Percentiles rank a stretch among this genome's conserved stretches.
Evolutionary conservation across 2,888 invertebrate genomes (phyloP).

Genomic region (Chaetogeoica ovagalla): DNA sequence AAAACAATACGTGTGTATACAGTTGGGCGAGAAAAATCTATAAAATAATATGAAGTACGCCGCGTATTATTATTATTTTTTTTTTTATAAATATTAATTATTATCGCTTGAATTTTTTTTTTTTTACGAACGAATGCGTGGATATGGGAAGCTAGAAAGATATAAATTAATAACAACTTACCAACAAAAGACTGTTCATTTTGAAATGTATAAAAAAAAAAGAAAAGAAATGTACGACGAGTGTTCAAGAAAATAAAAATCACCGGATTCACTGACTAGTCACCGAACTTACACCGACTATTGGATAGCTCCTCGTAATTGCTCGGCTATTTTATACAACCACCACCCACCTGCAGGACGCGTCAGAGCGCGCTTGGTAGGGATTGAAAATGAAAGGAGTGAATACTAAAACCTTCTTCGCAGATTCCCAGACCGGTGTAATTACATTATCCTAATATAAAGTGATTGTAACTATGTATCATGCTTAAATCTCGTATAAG

Average conservation of each 20-base stretch:
- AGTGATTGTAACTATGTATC: slow-evolving; percentile 45
- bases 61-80: too few species aligned
- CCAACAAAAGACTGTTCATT: slow-evolving; percentile 44
- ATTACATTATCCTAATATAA: slow-evolving; percentile 46
- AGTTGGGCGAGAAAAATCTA: too few species aligned
- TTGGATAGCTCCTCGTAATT: slow-evolving; percentile 41
- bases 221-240: slow-evolving; percentile 3
- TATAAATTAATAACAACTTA: slow-evolving; percentile 1
- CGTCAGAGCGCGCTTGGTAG: slow-evolving; percentile 41
- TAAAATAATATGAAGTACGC: too few species aligned
- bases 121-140: too few species aligned
- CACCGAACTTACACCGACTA: slow-evolving; percentile 49
- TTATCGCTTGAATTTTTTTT: background rate
- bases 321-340: slow-evolving; percentile 47
- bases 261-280: slow-evolving; percentile 40
- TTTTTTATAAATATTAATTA: too few species aligned
- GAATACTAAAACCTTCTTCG: slow-evolving; percentile 31
- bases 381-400: slow-evolving; percentile 52
- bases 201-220: slow-evolving; percentile 15
- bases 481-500: too few species aligned
- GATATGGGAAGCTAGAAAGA: background rate
- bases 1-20: too few species aligned
- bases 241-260: background rate
- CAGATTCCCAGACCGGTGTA: slow-evolving; percentile 48
- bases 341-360: slow-evolving; percentile 52